phyloP scores from a whole-genome alignment of 2,113 vertebrate genomes.

The Urocolius indicus region DNA sequence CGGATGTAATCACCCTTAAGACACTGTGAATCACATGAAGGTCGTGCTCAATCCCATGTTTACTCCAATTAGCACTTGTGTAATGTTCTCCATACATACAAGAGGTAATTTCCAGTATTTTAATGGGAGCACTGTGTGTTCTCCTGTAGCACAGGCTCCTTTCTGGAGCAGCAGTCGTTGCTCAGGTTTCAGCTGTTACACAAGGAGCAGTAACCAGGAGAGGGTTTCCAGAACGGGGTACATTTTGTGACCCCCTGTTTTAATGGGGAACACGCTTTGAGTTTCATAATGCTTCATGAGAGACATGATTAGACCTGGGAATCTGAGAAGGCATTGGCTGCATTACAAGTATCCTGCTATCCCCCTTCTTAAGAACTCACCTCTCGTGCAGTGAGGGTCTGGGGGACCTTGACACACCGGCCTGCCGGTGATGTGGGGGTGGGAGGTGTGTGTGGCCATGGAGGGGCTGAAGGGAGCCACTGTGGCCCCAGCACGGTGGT shows the following conservation, averaged over 20 bases:
- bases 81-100: neutral
- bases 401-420: neutral
- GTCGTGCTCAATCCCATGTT: neutral
- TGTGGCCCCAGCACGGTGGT: no score
- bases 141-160: neutral
- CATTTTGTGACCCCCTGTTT: neutral
- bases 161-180: neutral
- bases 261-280: rapidly evolving
- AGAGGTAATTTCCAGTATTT: neutral
- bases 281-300: rapidly evolving
- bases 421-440: no score
- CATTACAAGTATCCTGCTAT: rapidly evolving
- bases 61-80: neutral
- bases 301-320: neutral
- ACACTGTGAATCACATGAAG: neutral
- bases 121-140: rapidly evolving
- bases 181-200: neutral
- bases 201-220: neutral
- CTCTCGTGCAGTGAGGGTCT: neutral
- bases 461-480: no score
- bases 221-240: neutral
- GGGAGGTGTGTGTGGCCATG: no score
- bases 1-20: neutral
- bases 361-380: neutral
- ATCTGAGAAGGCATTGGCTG: rapidly evolving